phyloP scores from a whole-genome alignment of 2,113 vertebrate genomes.

The Mus spicilegus region DNA sequence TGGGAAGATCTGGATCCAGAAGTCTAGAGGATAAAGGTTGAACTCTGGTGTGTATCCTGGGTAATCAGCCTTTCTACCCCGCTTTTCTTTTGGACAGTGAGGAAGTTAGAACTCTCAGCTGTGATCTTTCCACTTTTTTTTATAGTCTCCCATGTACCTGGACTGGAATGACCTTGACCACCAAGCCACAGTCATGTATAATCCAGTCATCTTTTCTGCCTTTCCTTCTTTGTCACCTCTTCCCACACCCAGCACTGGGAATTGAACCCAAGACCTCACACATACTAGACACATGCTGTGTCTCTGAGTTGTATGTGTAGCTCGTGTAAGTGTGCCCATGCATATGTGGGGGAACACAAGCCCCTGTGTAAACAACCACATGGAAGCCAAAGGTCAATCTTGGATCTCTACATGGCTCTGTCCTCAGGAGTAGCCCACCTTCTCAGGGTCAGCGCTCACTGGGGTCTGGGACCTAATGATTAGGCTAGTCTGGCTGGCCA shows the following conservation, averaged over 20 bases:
- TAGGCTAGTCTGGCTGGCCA: background rate
- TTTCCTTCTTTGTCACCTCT: background rate
- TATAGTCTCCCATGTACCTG: background rate
- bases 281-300: background rate
- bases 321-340: too few species aligned
- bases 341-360: too few species aligned
- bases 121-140: background rate
- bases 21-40: constrained; percentile 21
- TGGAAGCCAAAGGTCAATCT: background rate
- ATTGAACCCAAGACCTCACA: background rate
- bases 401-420: background rate
- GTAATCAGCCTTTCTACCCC: background rate
- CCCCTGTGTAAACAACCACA: too few species aligned
- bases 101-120: background rate
- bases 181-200: background rate
- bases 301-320: background rate
- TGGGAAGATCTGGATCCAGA: background rate
- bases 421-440: background rate
- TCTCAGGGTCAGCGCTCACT: background rate
- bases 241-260: background rate
- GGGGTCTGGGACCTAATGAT: background rate
- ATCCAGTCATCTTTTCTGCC: background rate
- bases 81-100: background rate
- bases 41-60: background rate
- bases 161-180: background rate